Percentiles rank a stretch among this genome's conserved stretches.
Conservation (phyloP, 2,113 vertebrate species). For the Colaptes auratus region DNA sequence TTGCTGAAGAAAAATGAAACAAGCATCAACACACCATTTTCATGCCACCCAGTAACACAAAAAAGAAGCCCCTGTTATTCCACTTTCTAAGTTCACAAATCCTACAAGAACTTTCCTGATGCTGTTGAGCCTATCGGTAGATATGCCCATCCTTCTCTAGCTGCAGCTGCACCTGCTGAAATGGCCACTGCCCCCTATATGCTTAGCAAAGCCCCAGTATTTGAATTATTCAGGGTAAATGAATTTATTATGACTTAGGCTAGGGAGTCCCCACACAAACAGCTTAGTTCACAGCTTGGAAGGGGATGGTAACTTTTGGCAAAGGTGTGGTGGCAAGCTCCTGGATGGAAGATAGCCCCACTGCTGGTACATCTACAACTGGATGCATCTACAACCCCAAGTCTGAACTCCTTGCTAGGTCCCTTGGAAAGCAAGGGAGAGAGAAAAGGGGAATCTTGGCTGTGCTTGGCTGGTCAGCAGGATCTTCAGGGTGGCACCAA, state of each 20-base stretch:
- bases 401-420: not conserved
- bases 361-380: not conserved
- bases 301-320: not conserved
- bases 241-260: not conserved
- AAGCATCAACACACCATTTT: conserved; percentile 77
- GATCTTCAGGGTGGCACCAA: conserved; percentile 40
- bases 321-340: not conserved
- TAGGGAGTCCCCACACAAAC: not conserved
- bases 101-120: conserved; percentile 62
- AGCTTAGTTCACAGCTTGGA: not conserved
- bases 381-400: accelerated
- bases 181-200: not conserved
- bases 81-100: conserved; percentile 53
- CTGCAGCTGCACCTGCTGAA: not conserved
- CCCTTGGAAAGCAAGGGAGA: not conserved
- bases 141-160: not conserved
- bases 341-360: not conserved
- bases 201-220: not conserved
- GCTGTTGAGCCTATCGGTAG: conserved; percentile 13
- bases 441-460: not conserved
- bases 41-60: conserved; percentile 69
- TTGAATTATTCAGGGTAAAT: not conserved
- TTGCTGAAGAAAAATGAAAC: conserved; percentile 80
- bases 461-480: conserved; percentile 59
- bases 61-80: conserved; percentile 50